A percentile compares a stretch with the other conserved stretches of the same genome.
phyloP scores from a whole-genome alignment of 2,888 invertebrate genomes.

The Eilema depressum region DNA sequence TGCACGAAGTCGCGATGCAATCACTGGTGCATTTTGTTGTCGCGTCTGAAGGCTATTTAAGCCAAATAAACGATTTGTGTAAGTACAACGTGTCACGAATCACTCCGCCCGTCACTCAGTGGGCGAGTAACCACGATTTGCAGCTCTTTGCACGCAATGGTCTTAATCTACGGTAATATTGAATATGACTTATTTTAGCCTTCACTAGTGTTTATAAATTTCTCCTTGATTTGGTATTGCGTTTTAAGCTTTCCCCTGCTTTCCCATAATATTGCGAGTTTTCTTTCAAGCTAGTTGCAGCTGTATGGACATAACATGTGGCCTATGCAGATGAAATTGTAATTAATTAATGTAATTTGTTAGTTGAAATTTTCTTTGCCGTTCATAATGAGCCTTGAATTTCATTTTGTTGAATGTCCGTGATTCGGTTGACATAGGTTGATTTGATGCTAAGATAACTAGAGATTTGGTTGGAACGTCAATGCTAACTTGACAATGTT shows the following conservation, averaged over 20 bases:
- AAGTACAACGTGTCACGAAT: slow-evolving; percentile 51
- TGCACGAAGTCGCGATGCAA: slow-evolving; percentile 32
- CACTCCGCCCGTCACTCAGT: slow-evolving; percentile 36
- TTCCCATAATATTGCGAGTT: too few relatives aligned
- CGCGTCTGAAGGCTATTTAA: slow-evolving; percentile 40
- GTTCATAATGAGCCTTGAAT: too few relatives aligned
- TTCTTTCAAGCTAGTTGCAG: too few relatives aligned
- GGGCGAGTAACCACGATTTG: slow-evolving; percentile 28
- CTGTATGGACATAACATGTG: too few relatives aligned
- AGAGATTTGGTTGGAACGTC: not conserved
- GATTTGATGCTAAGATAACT: not conserved
- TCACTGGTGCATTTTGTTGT: slow-evolving; percentile 46
- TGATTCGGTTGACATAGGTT: not conserved
- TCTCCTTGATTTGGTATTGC: not conserved
- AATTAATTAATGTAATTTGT: too few relatives aligned
- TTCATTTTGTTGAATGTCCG: too few relatives aligned
- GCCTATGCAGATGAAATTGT: too few relatives aligned
- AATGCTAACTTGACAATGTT: too few relatives aligned
- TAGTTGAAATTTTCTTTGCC: too few relatives aligned
- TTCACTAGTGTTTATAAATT: not conserved
- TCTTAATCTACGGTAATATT: not conserved
- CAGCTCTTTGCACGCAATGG: slow-evolving; percentile 8
- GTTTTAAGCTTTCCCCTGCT: not conserved
- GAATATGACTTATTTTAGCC: not conserved
- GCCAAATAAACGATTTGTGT: slow-evolving; percentile 47